These are phyloP conservation scores for Hyposoter didymator DNA, from an alignment of 2,888 invertebrate genomes.

Conservation along the genomic window DNA sequence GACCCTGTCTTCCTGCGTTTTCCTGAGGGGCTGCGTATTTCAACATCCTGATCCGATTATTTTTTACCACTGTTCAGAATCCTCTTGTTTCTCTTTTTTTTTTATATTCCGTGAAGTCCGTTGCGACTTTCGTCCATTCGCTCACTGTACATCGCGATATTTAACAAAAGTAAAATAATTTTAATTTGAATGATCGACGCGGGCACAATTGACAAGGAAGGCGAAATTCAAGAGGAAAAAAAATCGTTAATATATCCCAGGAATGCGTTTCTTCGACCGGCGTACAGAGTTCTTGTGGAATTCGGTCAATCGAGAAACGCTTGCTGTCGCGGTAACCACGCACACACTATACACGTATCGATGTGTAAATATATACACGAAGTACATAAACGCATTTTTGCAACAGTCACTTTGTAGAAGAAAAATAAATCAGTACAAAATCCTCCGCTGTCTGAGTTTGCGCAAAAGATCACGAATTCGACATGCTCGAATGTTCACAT, in stretches of 20 bases:
- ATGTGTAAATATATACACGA: conserved; percentile 3
- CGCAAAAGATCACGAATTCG: not conserved
- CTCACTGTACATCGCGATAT: not conserved
- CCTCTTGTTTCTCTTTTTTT: conserved; percentile 4
- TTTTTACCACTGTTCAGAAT: conserved; percentile 30
- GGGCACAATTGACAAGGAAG: not conserved
- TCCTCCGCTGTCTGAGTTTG: not conserved
- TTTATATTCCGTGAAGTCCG: not conserved
- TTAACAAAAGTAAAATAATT: conserved; percentile 24
- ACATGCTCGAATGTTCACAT: not conserved
- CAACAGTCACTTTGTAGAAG: not conserved
- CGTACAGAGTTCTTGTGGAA: conserved; percentile 37
- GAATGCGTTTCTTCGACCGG: conserved; percentile 36
- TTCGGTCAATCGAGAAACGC: conserved; percentile 65
- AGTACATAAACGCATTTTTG: conserved; percentile 4
- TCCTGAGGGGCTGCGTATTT: conserved; percentile 77
- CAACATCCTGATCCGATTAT: conserved; percentile 75
- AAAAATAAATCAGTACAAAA: not conserved
- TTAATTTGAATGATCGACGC: not conserved
- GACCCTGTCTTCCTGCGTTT: conserved; percentile 76
- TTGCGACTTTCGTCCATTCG: conserved; percentile 37
- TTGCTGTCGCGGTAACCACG: conserved; percentile 41
- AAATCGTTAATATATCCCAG: conserved; percentile 21
- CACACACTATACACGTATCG: conserved; percentile 28
- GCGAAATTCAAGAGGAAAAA: not conserved